A percentile compares a stretch with the other conserved stretches of the same genome.
phyloP scores from a whole-genome alignment of 2,888 invertebrate genomes.

The Diabrotica balteata region DNA sequence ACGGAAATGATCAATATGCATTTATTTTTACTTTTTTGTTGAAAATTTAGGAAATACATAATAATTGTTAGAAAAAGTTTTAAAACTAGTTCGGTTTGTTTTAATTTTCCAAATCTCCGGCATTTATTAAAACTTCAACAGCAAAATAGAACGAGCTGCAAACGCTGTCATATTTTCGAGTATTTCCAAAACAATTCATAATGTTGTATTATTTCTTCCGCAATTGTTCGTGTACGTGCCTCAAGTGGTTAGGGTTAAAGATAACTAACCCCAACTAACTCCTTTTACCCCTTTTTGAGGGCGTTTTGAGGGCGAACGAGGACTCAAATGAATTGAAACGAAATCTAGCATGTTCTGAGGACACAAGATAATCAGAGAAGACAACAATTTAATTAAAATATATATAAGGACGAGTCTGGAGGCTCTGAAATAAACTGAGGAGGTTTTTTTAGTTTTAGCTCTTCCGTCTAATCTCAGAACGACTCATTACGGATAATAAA shows the following conservation, averaged over 20 bases:
- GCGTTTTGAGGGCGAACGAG: constrained; percentile 21
- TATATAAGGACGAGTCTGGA: constrained; percentile 2
- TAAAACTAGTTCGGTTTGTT: too few species aligned
- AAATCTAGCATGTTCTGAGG: constrained; percentile 25
- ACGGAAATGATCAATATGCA: too few species aligned
- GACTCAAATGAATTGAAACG: constrained; percentile 20
- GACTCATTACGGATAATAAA: too few species aligned
- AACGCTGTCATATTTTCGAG: not conserved
- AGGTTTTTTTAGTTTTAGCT: too few species aligned
- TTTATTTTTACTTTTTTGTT: too few species aligned
- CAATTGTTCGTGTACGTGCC: constrained; percentile 14
- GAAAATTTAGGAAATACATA: too few species aligned
- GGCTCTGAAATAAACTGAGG: too few species aligned
- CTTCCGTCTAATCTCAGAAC: too few species aligned
- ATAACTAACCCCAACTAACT: constrained; percentile 16
- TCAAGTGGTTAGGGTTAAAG: constrained; percentile 19
- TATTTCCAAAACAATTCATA: not conserved
- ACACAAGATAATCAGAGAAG: constrained; percentile 16
- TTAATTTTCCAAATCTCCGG: too few species aligned
- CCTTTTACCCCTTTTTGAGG: constrained; percentile 15
- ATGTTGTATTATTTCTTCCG: constrained; percentile 5
- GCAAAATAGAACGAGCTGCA: not conserved
- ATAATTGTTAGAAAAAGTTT: too few species aligned
- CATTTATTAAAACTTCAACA: too few species aligned
- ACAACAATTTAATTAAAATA: constrained; percentile 27